These are phyloP conservation scores for Athene cunicularia DNA, from an alignment of 2,113 vertebrate species.

Conservation along the genomic window DNA sequence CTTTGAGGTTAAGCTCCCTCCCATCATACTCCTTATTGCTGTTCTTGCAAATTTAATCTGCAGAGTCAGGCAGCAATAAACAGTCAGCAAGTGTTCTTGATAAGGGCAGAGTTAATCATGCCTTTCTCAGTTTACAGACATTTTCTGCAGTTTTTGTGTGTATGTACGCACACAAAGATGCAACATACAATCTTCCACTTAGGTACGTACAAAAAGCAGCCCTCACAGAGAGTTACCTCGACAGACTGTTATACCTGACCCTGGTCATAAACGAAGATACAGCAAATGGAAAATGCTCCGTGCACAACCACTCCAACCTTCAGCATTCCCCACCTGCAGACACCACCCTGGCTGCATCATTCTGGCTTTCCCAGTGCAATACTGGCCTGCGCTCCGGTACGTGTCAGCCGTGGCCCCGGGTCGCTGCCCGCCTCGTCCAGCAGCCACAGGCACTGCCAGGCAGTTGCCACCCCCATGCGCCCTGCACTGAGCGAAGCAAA, in stretches of 20 bases:
- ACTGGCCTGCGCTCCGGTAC: not conserved
- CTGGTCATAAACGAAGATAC: not conserved
- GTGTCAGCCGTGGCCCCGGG: rapidly evolving
- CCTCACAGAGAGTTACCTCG: not conserved
- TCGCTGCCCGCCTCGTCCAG: not conserved
- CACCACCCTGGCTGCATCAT: not conserved
- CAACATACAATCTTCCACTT: not conserved
- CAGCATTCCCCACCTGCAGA: not conserved
- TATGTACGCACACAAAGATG: not conserved
- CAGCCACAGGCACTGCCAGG: not conserved
- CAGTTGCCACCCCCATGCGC: rapidly evolving
- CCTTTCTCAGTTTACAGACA: not conserved
- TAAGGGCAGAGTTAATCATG: not conserved
- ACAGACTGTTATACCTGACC: not conserved
- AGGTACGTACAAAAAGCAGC: not conserved
- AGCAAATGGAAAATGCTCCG: not conserved
- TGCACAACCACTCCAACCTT: not conserved
- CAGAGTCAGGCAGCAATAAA: conserved; percentile 10
- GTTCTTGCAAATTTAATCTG: conserved; percentile 24
- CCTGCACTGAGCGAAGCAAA: rapidly evolving
- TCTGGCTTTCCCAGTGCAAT: not conserved
- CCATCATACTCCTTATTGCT: not conserved
- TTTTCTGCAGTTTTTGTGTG: not conserved
- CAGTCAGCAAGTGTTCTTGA: not conserved
- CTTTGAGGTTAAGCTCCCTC: conserved; percentile 14